phyloP scores from a whole-genome alignment of 1,140 invertebrate species.

The Euura saliciscinereae region DNA sequence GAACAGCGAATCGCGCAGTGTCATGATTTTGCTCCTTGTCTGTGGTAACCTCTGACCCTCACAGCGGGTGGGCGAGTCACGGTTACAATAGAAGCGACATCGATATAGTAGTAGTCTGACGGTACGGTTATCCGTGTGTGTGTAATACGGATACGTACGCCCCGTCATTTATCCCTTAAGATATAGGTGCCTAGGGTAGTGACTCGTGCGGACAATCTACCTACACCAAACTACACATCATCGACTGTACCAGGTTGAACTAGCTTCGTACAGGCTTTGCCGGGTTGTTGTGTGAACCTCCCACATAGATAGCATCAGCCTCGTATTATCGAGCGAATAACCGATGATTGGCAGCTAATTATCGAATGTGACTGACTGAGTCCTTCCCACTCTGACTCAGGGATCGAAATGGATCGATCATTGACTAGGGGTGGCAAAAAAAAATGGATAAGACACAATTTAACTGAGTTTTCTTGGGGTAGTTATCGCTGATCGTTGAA shows the following conservation, averaged over 20 bases:
- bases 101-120: too few species aligned
- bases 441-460: too few species aligned
- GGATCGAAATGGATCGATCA: too few species aligned
- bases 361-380: conserved; percentile 6
- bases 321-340: background rate
- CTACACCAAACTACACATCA: background rate
- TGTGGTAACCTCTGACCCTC: background rate
- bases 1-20: too few species aligned
- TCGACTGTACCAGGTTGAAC: too few species aligned
- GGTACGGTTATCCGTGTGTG: conserved; percentile 3
- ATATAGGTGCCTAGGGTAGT: background rate
- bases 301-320: background rate
- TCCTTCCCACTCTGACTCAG: background rate
- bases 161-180: conserved; percentile 1
- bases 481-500: too few species aligned
- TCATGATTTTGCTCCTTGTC: background rate
- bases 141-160: too few species aligned
- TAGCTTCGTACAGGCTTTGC: too few species aligned
- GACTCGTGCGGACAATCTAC: background rate
- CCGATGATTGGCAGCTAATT: conserved; percentile 4
- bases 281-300: too few species aligned
- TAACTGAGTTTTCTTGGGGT: too few species aligned
- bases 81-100: background rate
- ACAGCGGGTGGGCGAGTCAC: background rate
- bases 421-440: too few species aligned